phyloP scores from a whole-genome alignment of 1,140 invertebrate species.

The Papilio helenus region DNA sequence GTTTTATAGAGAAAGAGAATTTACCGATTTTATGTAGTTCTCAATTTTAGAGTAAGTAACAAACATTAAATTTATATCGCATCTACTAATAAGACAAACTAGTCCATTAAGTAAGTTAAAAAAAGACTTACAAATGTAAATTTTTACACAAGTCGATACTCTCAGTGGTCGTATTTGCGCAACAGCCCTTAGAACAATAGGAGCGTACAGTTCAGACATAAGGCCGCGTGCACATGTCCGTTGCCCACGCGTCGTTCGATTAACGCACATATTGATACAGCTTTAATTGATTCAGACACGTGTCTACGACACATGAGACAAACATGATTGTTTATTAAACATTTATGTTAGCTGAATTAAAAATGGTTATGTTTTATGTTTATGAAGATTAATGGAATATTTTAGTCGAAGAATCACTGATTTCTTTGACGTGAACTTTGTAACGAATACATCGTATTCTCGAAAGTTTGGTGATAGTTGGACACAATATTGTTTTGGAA shows the following conservation, averaged over 20 bases:
- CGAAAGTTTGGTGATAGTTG: conserved; percentile 29
- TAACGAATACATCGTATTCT: conserved; percentile 33
- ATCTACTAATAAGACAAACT: too few species aligned
- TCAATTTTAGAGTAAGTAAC: too few species aligned
- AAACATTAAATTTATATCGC: too few species aligned
- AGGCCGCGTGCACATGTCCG: conserved; percentile 21
- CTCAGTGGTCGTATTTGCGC: conserved; percentile 8
- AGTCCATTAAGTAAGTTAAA: too few species aligned
- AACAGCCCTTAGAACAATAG: conserved; percentile 14
- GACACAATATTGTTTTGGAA: conserved; percentile 55
- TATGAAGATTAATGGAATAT: too few species aligned
- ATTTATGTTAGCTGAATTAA: neutral
- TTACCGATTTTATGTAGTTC: too few species aligned
- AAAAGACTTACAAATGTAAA: neutral
- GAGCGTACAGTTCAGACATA: neutral
- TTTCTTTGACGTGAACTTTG: conserved; percentile 50
- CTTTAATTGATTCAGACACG: conserved; percentile 26
- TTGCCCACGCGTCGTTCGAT: conserved; percentile 17
- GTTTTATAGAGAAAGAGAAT: too few species aligned
- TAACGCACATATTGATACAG: conserved; percentile 21
- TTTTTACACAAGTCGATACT: conserved; percentile 26
- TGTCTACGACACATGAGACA: neutral
- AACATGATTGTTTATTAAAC: neutral
- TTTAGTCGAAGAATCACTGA: conserved; percentile 76
- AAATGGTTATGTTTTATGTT: neutral